These are phyloP conservation scores for Thecophora atra DNA, from an alignment of 2,888 invertebrate genomes.

Conservation along the genomic window DNA sequence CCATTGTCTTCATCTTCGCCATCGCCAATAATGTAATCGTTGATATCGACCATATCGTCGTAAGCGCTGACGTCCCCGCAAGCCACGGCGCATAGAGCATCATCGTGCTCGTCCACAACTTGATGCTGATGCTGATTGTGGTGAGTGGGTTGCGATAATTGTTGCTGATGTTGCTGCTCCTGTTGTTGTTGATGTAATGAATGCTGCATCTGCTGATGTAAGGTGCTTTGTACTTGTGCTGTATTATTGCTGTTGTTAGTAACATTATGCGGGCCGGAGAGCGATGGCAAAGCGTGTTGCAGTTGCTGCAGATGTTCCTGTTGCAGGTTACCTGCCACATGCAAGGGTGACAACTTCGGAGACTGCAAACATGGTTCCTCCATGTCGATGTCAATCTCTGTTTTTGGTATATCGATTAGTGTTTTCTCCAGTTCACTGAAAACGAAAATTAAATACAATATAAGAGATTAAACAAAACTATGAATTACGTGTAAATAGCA, in stretches of 20 bases:
- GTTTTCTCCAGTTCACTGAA: constrained; percentile 53
- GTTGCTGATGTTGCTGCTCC: constrained; percentile 5
- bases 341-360: constrained; percentile 42
- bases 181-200: constrained; percentile 47
- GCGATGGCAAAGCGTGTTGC: constrained; percentile 48
- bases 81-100: constrained; percentile 41
- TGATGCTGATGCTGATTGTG: constrained; percentile 36
- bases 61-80: constrained; percentile 47
- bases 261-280: constrained; percentile 51
- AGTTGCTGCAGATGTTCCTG: constrained; percentile 23
- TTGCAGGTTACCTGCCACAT: constrained; percentile 28
- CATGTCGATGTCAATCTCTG: constrained; percentile 51
- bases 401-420: constrained; percentile 52
- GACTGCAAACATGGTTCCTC: constrained; percentile 50
- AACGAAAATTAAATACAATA: constrained; percentile 5
- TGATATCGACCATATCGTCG: constrained; percentile 61
- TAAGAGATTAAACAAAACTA: background rate
- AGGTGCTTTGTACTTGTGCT: constrained; percentile 39
- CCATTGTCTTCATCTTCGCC: constrained; percentile 45
- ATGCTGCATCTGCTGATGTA: constrained; percentile 46
- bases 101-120: constrained; percentile 34
- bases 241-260: constrained; percentile 41
- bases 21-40: constrained; percentile 59
- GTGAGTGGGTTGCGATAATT: constrained; percentile 31
- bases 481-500: background rate